Conservation (phyloP, 2,888 invertebrate species). For the Aphodius granarius region DNA sequence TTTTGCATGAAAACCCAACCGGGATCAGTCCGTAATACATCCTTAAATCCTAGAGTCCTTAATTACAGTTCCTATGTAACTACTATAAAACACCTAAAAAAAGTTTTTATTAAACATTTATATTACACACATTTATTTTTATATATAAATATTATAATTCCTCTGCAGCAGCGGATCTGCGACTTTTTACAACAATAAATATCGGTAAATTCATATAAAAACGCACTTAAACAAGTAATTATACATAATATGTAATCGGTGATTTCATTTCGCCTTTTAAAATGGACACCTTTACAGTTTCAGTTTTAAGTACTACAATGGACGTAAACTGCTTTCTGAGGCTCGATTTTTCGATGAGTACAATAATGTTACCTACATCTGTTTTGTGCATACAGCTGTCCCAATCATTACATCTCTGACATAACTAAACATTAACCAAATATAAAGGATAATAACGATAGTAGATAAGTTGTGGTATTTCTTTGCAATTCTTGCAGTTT, state of each 20-base stretch:
- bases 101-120: conserved; percentile 48
- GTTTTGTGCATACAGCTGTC: background rate
- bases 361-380: background rate
- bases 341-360: background rate
- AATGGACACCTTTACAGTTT: background rate
- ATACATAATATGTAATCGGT: conserved; percentile 16
- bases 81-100: conserved; percentile 51
- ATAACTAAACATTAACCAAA: too few species aligned
- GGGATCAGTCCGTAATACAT: conserved; percentile 44
- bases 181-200: conserved; percentile 42
- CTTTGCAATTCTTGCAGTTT: too few species aligned
- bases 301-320: conserved; percentile 44
- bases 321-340: conserved; percentile 39
- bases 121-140: conserved; percentile 47
- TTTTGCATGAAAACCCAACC: conserved; percentile 43
- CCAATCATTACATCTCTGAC: background rate
- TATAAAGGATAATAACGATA: too few species aligned
- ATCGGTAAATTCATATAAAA: background rate
- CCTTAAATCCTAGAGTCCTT: conserved; percentile 8
- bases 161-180: conserved; percentile 32
- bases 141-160: conserved; percentile 38
- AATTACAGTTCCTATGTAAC: conserved; percentile 18
- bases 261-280: background rate
- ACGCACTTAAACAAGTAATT: conserved; percentile 21
- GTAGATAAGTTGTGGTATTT: too few species aligned